phyloP scores from a whole-genome alignment of 2,797 vertebrate genomes.

The Thamnophis elegans region DNA sequence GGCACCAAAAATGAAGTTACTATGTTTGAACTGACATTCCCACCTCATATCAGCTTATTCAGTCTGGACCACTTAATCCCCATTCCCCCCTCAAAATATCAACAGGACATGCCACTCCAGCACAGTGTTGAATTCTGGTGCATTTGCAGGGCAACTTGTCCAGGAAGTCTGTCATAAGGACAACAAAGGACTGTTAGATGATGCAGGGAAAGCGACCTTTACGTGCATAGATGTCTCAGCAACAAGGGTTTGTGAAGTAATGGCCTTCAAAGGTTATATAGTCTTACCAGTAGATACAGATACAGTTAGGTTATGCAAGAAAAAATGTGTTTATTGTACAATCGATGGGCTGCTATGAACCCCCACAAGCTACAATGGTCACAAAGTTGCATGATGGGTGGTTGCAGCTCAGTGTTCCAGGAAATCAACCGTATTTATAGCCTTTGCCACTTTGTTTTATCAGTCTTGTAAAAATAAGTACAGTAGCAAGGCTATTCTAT shows the following conservation, averaged over 20 bases:
- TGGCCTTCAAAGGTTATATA: not conserved
- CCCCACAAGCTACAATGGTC: not conserved
- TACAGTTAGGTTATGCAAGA: not conserved
- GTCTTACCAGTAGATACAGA: no score
- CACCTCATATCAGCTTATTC: not conserved
- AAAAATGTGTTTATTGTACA: not conserved
- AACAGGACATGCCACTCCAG: not conserved
- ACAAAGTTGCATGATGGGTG: not conserved
- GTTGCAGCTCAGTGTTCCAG: not conserved
- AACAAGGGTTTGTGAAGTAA: not conserved
- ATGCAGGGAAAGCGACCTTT: not conserved
- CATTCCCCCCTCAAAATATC: not conserved
- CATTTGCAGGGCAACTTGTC: not conserved
- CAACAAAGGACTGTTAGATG: not conserved
- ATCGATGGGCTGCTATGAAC: not conserved
- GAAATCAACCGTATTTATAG: not conserved
- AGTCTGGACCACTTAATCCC: not conserved
- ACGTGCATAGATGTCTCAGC: not conserved
- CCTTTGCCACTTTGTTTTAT: not conserved
- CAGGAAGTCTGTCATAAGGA: not conserved
- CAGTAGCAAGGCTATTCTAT: not conserved
- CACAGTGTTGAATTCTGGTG: not conserved
- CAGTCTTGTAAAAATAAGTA: not conserved
- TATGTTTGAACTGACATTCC: constrained; percentile 5
- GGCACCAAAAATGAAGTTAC: not conserved